These are phyloP conservation scores for Pimephales promelas DNA, from an alignment of 2,113 vertebrate species.

Conservation along the genomic window DNA sequence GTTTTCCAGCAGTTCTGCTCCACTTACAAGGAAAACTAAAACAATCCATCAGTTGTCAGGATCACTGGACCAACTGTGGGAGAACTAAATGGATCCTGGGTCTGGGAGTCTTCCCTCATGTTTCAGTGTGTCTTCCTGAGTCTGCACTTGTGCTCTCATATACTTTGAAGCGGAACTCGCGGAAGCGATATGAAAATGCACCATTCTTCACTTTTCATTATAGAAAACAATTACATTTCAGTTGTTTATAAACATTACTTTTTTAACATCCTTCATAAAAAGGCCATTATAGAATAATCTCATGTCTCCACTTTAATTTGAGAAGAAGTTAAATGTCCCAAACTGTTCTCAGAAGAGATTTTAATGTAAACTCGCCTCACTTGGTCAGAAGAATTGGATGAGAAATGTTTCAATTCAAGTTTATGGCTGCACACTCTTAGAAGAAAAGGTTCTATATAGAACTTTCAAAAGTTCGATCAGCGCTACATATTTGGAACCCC, in stretches of 20 bases:
- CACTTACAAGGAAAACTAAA: conserved; percentile 59
- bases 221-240: background rate
- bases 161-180: conserved; percentile 16
- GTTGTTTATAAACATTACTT: background rate
- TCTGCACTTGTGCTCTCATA: conserved; percentile 16
- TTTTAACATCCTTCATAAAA: background rate
- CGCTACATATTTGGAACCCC: too few species aligned
- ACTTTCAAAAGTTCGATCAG: too few species aligned
- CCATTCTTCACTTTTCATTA: background rate
- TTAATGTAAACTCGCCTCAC: background rate
- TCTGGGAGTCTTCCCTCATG: conserved; percentile 37
- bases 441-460: too few species aligned
- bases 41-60: conserved; percentile 61
- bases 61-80: conserved; percentile 52
- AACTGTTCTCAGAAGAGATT: background rate
- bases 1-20: conserved; percentile 53
- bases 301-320: background rate
- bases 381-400: too few species aligned
- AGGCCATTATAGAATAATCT: background rate
- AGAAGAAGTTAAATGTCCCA: background rate
- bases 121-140: conserved; percentile 41
- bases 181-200: background rate
- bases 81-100: conserved; percentile 46
- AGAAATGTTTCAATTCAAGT: background rate
- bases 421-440: background rate